Conservation (phyloP, 2,113 vertebrate species). For the Poecile atricapillus region DNA sequence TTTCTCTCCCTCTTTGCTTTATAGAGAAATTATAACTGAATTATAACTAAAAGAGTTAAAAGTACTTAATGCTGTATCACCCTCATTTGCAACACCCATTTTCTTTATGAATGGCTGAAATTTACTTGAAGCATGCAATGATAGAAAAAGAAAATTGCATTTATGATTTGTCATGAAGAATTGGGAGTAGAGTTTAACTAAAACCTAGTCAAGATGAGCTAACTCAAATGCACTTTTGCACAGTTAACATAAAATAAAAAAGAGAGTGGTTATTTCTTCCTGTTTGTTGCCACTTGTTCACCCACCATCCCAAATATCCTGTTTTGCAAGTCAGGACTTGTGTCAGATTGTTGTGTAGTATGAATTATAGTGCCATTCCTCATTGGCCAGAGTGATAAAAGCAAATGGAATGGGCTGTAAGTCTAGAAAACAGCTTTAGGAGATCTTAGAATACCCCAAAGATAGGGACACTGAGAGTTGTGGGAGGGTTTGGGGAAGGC, state of each 20-base stretch:
- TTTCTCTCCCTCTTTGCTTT: not conserved
- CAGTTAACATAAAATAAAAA: not conserved
- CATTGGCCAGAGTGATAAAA: not conserved
- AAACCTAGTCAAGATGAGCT: not conserved
- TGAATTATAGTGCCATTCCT: not conserved
- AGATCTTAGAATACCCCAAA: not conserved
- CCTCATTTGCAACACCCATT: not conserved
- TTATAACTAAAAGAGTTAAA: not conserved
- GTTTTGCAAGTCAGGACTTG: not conserved
- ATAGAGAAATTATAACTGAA: not conserved
- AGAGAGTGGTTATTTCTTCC: not conserved
- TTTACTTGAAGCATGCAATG: not conserved
- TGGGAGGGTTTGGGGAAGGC: rapidly evolving
- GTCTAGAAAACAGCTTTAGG: not conserved
- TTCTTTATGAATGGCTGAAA: not conserved
- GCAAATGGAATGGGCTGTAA: not conserved
- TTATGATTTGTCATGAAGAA: not conserved
- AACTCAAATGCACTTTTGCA: not conserved
- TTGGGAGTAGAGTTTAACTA: not conserved
- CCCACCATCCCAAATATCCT: not conserved
- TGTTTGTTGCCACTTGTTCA: rapidly evolving
- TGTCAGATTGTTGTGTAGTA: not conserved
- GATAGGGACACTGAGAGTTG: not conserved
- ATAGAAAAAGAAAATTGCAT: not conserved
- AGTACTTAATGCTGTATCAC: not conserved